Base-by-base conservation (phyloP, 64 coral and sea anemone species). In the Orbicella faveolata region DNA sequence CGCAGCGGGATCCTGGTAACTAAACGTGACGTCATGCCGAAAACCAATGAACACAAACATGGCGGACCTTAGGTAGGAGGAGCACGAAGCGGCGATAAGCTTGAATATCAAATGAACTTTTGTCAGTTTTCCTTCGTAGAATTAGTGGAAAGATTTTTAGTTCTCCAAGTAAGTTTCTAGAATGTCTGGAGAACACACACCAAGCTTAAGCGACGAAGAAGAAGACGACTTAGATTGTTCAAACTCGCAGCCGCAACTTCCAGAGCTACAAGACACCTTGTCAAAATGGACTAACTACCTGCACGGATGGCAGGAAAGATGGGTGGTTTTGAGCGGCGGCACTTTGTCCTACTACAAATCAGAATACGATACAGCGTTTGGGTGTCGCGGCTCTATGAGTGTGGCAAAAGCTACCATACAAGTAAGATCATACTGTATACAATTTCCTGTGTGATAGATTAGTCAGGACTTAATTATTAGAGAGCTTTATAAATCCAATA, bases 231-330 rank as follows among this genome's bases (percentile, higher is more conserved):
- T 93, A 39, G 95, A 93, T 36, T 81, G 87, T 57, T 89, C 79
- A 11, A 91, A 84, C 34, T 86, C 92, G 17, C 70, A 83, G 53
- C 92, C 95, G 2, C 93, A 93, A 78, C 84, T 90, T 18, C 92
- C 95, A 69, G 90, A 92, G 73, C 52, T 88, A 57, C 94, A 99
- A 92, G 97, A 89, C 36, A 89, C 93, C 93, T 88, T 99, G 64
- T 99, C 97, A 61, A 99, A 99, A 89, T 99, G 97, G 97, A 99
- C 97, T 14, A 99, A 99, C 91, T 99, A 99, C 63, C 87, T 99
- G 51, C 97, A 99, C 41, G 97, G 97, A 70, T 99, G 97, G 97
- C 97, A 99, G 68, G 97, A 99, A 88, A 89, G 97, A 84, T 99
- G 88, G 88, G 97, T 99, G 7, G 91, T 99, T 26, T 88, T 99